Percentiles rank a stretch among this genome's conserved stretches.
Conservation (phyloP, 2,888 invertebrate species). For the Stenotaenia linearis region DNA sequence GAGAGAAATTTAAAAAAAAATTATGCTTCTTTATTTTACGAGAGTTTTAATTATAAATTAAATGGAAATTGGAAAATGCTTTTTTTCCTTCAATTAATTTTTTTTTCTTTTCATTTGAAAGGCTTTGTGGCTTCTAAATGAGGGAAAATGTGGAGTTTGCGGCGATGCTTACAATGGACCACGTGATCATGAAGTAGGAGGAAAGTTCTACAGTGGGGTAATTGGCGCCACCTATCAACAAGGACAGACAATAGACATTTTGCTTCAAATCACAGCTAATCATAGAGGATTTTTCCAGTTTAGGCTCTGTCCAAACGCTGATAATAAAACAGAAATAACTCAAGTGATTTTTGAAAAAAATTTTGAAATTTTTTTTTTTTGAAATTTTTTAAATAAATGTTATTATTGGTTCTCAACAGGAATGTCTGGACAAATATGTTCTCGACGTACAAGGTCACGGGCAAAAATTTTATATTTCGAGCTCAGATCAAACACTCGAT, state of each 20-base stretch:
- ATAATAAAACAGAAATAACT: constrained; percentile 30
- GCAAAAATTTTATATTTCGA: neutral
- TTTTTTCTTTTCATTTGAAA: neutral
- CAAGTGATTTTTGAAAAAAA: neutral
- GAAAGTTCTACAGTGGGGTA: neutral
- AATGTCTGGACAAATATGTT: neutral
- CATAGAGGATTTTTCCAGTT: constrained; percentile 29
- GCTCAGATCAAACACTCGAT: neutral
- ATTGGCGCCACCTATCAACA: constrained; percentile 4
- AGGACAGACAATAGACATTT: constrained; percentile 21
- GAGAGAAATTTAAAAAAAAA: neutral
- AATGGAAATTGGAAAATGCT: too few relatives aligned
- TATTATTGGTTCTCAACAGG: neutral
- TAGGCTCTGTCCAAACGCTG: neutral
- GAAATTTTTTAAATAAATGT: neutral
- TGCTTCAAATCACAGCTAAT: constrained; percentile 9
- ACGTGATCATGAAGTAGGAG: constrained; percentile 26
- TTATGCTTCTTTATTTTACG: too few relatives aligned
- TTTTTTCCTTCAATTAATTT: too few relatives aligned
- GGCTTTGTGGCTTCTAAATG: constrained; percentile 6
- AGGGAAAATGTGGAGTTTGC: constrained; percentile 31
- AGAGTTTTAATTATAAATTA: too few relatives aligned
- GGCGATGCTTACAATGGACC: constrained; percentile 21
- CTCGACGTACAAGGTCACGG: neutral
- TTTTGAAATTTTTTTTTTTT: too few relatives aligned